These are phyloP conservation scores for Balaeniceps rex DNA, from an alignment of 2,113 vertebrate species.

Conservation along the genomic window DNA sequence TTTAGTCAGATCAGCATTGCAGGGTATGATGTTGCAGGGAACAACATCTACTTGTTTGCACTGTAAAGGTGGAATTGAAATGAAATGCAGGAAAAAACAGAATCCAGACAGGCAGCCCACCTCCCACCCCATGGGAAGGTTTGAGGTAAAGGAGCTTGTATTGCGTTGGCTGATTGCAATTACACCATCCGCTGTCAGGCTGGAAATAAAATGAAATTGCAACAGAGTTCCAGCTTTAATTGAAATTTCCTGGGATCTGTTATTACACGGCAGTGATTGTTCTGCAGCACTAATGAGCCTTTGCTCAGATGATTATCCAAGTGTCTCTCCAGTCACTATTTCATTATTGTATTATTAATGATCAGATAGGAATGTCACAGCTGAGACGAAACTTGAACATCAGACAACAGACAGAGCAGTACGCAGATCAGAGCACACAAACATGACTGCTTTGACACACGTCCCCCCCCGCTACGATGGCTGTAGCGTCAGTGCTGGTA, in stretches of 20 bases:
- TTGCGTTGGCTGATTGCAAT: constrained; percentile 70
- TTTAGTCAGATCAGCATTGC: background rate
- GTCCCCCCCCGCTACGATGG: fast-evolving
- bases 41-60: background rate
- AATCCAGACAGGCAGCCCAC: background rate
- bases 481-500: background rate
- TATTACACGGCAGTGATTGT: constrained; percentile 77
- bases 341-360: constrained; percentile 80
- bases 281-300: constrained; percentile 76
- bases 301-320: constrained; percentile 79
- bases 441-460: background rate
- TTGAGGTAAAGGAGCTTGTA: constrained; percentile 40
- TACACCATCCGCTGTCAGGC: constrained; percentile 31
- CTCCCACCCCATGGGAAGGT: constrained; percentile 32
- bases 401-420: background rate
- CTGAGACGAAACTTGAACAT: constrained; percentile 35
- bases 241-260: constrained; percentile 83
- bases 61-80: background rate
- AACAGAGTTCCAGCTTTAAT: constrained; percentile 80
- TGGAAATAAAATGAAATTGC: constrained; percentile 69
- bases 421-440: background rate
- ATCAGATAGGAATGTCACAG: constrained; percentile 78
- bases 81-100: background rate
- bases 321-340: constrained; percentile 77
- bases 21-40: background rate